These are phyloP conservation scores for Tethya wilhelma DNA, from an alignment of 37 sponge, comb jelly and placozoan genomes.

Conservation along the genomic window DNA sequence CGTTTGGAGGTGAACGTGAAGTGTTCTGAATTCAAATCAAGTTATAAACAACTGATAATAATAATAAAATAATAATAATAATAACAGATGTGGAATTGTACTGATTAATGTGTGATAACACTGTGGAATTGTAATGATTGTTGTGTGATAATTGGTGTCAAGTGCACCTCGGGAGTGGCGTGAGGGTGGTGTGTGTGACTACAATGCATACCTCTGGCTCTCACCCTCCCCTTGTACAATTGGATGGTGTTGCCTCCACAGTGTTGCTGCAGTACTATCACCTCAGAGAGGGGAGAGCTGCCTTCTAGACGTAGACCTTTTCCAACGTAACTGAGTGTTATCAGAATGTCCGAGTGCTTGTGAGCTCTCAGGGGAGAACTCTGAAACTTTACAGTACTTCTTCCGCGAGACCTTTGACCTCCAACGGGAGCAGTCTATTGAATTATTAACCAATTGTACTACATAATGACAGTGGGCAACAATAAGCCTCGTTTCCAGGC, in stretches of 20 bases:
- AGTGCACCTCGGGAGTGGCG: too few species aligned
- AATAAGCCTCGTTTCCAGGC: too few species aligned
- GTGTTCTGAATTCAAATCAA: slow-evolving; percentile 13
- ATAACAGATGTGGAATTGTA: neutral
- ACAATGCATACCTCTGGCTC: slow-evolving; percentile 72
- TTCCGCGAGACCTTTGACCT: neutral
- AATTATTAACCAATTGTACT: neutral
- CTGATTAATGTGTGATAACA: neutral
- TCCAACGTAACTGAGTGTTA: slow-evolving; percentile 74
- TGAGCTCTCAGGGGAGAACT: neutral
- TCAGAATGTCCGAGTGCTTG: slow-evolving; percentile 53
- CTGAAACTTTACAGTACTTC: neutral
- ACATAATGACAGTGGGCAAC: neutral
- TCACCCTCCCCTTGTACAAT: slow-evolving; percentile 74
- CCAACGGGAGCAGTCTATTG: slow-evolving; percentile 33
- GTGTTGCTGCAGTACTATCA: slow-evolving; percentile 90
- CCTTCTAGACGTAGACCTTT: slow-evolving; percentile 55
- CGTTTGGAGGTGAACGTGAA: slow-evolving; percentile 81
- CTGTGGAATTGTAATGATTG: too few species aligned
- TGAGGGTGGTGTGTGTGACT: too few species aligned
- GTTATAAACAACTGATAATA: neutral
- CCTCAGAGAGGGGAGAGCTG: slow-evolving; percentile 21
- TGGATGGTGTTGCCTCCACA: slow-evolving; percentile 94
- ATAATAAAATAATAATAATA: neutral
- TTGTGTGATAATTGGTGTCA: too few species aligned